phyloP scores from a whole-genome alignment of 2,888 invertebrate species.

The Panopea generosa region DNA sequence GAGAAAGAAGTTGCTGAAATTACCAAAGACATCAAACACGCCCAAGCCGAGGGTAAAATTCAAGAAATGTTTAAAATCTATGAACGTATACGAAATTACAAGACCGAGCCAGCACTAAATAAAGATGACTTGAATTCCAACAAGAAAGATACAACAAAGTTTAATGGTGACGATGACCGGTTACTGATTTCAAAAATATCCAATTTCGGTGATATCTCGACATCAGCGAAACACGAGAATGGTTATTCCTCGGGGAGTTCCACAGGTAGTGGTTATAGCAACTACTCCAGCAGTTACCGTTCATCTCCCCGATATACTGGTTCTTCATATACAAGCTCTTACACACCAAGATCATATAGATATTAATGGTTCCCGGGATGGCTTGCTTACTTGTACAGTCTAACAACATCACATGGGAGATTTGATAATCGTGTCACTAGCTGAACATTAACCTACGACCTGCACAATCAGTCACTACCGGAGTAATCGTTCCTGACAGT shows the following conservation, averaged over 20 bases:
- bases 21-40: conserved; percentile 55
- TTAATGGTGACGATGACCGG: conserved; percentile 70
- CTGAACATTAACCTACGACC: too few relatives aligned
- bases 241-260: conserved; percentile 5
- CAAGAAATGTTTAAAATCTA: conserved; percentile 73
- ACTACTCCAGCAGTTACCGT: not conserved
- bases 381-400: not conserved
- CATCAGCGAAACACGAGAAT: conserved; percentile 19
- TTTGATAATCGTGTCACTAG: too few relatives aligned
- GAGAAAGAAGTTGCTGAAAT: conserved; percentile 60
- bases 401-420: too few relatives aligned
- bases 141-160: conserved; percentile 65
- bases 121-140: conserved; percentile 70
- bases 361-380: conserved; percentile 9
- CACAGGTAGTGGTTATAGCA: not conserved
- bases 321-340: conserved; percentile 30
- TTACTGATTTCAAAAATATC: conserved; percentile 65
- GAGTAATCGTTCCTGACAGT: too few relatives aligned
- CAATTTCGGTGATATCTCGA: conserved; percentile 75
- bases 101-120: conserved; percentile 66
- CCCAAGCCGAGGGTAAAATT: conserved; percentile 68
- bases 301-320: not conserved
- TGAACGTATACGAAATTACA: conserved; percentile 67
- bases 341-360: conserved; percentile 37
- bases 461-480: too few relatives aligned